Evolutionary conservation across 2,113 vertebrate species (phyloP).

Genomic region (Elephantulus edwardii): DNA sequence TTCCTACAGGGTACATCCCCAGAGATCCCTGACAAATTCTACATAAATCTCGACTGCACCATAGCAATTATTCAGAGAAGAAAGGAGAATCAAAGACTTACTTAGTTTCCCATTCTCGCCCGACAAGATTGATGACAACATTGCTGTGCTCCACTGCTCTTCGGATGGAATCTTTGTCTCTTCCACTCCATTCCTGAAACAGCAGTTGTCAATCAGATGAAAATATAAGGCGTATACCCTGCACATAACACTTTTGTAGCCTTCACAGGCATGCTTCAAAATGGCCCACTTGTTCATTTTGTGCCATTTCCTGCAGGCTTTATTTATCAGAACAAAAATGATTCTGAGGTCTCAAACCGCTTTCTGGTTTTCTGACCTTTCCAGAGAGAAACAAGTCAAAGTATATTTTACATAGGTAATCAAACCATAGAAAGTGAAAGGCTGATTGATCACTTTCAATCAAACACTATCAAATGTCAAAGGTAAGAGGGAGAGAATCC

Average conservation of each 20-base stretch:
- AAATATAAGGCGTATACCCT: background rate
- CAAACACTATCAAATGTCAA: background rate
- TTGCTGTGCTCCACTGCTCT: conserved; percentile 91
- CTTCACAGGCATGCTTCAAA: background rate
- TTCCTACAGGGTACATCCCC: no score
- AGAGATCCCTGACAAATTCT: no score
- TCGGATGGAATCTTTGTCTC: conserved; percentile 90
- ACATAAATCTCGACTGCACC: background rate
- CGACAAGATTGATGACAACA: conserved; percentile 96
- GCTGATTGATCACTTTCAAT: background rate
- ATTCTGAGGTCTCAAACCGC: background rate
- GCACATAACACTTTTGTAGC: no score
- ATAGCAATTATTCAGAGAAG: background rate
- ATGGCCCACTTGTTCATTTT: background rate
- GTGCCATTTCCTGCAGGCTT: background rate
- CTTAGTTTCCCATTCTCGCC: conserved; percentile 96
- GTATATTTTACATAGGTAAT: background rate
- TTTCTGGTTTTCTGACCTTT: background rate
- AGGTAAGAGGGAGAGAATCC: background rate
- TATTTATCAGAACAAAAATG: background rate
- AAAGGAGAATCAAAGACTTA: conserved; percentile 69
- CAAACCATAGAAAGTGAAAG: background rate
- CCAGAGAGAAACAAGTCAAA: background rate
- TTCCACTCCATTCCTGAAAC: conserved; percentile 92
- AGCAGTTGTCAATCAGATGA: conserved; percentile 51